These are phyloP conservation scores for Wasmannia auropunctata DNA, from an alignment of 1,140 invertebrate species.

Conservation along the genomic window DNA sequence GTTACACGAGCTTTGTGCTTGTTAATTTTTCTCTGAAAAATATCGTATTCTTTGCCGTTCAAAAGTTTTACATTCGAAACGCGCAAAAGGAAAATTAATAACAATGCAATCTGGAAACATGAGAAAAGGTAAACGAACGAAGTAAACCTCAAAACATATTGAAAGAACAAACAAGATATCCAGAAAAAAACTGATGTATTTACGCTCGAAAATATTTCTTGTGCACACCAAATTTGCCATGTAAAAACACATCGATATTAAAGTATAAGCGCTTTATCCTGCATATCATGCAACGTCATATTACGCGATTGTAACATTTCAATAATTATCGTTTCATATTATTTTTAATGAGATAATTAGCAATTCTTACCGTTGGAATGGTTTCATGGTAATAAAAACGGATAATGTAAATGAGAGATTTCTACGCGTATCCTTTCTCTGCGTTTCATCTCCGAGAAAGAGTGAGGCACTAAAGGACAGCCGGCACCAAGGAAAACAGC, in stretches of 20 bases:
- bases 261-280: background rate
- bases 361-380: background rate
- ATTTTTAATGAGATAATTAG: slow-evolving; percentile 13
- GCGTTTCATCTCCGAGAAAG: slow-evolving; percentile 22
- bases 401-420: background rate
- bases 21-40: slow-evolving; percentile 3
- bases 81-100: slow-evolving; percentile 14
- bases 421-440: background rate
- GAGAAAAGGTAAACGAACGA: background rate
- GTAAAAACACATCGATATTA: slow-evolving; percentile 13
- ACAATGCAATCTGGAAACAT: background rate
- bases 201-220: background rate
- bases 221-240: background rate
- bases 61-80: background rate
- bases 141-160: background rate
- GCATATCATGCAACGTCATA: background rate
- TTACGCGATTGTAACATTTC: background rate
- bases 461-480: slow-evolving; percentile 28
- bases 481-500: slow-evolving; percentile 53
- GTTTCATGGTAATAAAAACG: background rate
- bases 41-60: background rate
- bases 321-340: background rate
- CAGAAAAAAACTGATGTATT: background rate
- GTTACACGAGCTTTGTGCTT: background rate
- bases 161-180: background rate